These are phyloP conservation scores for Mormyrus hasselquistii DNA, from an alignment of 2,797 vertebrate genomes.

Conservation along the genomic window DNA sequence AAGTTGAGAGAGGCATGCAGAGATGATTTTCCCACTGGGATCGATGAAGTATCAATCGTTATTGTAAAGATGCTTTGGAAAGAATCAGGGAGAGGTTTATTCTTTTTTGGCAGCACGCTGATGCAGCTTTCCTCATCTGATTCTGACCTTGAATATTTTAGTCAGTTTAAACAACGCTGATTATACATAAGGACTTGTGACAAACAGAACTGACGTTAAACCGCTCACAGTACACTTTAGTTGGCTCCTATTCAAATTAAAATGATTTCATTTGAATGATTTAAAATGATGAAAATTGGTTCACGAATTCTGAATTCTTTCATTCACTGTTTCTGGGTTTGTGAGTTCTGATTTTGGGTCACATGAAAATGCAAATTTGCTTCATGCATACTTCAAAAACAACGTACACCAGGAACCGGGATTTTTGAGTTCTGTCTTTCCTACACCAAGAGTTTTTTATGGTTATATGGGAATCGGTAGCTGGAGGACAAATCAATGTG, in stretches of 20 bases:
- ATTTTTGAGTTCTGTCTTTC: background rate
- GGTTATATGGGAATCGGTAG: background rate
- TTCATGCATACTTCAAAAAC: background rate
- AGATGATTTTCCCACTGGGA: background rate
- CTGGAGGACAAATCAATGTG: background rate
- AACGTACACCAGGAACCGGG: background rate
- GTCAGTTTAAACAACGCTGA: background rate
- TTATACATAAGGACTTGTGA: background rate
- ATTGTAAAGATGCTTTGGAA: slow-evolving; percentile 42
- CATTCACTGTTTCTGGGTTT: background rate
- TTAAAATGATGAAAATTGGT: background rate
- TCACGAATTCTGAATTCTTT: background rate
- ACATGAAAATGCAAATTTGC: background rate
- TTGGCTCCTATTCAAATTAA: background rate
- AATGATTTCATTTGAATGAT: background rate
- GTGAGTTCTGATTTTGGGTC: background rate
- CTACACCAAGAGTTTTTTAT: background rate
- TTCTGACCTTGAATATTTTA: background rate
- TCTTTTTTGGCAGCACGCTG: background rate
- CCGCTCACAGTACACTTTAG: background rate
- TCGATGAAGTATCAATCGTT: background rate
- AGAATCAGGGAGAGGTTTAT: slow-evolving; percentile 34
- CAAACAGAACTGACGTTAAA: background rate
- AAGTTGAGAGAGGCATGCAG: background rate
- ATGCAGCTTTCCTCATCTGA: background rate